These are phyloP conservation scores for Oxyteleia sp. DNA, from an alignment of 2,888 invertebrate genomes.

Conservation along the genomic window DNA sequence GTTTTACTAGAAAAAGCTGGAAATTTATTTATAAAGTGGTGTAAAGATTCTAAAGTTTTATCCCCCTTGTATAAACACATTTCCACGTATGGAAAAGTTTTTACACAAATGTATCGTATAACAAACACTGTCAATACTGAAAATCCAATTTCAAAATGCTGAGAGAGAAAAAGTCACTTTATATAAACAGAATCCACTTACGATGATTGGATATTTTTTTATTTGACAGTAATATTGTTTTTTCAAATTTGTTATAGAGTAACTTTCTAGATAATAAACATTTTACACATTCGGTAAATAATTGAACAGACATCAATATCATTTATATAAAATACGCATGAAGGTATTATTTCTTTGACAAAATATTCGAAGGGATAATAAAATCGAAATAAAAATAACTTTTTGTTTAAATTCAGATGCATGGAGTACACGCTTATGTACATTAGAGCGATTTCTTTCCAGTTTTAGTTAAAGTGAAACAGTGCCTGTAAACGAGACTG, in stretches of 20 bases:
- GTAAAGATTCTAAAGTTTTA: no score
- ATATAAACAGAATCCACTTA: constrained; percentile 14
- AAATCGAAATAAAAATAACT: no score
- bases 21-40: no score
- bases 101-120: constrained; percentile 2
- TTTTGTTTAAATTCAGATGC: no score
- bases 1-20: no score
- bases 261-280: not conserved
- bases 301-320: not conserved
- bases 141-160: constrained; percentile 21
- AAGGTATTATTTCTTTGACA: no score
- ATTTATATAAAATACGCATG: no score
- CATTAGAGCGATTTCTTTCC: not conserved
- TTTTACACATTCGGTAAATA: not conserved
- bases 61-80: constrained; percentile 8
- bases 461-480: not conserved
- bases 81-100: constrained; percentile 4
- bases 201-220: constrained; percentile 13
- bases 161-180: constrained; percentile 15
- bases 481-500: not conserved
- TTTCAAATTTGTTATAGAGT: constrained; percentile 4
- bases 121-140: constrained; percentile 2
- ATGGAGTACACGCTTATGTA: no score
- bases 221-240: not conserved
- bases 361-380: no score